These are phyloP conservation scores for Hartigia nigra DNA, from an alignment of 2,888 invertebrate species.

Conservation along the genomic window DNA sequence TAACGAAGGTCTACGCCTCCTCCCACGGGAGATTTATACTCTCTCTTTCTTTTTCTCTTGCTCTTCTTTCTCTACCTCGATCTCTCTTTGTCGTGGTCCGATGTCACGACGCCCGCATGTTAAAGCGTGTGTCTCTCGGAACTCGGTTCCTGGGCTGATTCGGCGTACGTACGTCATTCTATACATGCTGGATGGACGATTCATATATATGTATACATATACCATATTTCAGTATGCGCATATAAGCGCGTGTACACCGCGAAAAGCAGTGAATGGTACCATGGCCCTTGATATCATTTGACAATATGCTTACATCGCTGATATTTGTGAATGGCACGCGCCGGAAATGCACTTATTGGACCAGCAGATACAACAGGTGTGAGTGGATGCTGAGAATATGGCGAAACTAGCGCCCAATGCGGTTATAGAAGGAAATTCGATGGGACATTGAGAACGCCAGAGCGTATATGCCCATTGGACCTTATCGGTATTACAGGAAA, in stretches of 20 bases:
- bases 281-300: not conserved
- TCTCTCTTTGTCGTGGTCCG: not conserved
- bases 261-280: constrained; percentile 34
- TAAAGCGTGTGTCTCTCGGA: not conserved
- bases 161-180: not conserved
- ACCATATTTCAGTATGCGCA: not conserved
- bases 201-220: not conserved
- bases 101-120: not conserved
- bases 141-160: not conserved
- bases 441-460: not conserved
- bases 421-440: not conserved
- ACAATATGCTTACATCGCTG: constrained; percentile 1
- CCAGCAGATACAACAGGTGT: not conserved
- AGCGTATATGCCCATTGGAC: not conserved
- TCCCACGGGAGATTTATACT: not conserved
- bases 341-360: not conserved
- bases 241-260: constrained; percentile 9
- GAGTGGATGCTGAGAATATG: not conserved
- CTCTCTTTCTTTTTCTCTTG: not conserved
- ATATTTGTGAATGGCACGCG: not conserved
- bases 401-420: not conserved
- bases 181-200: not conserved
- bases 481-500: not conserved
- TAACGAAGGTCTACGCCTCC: constrained; percentile 5
- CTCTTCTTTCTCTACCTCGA: not conserved